A percentile compares a stretch with the other conserved stretches of the same genome.
phyloP scores from a whole-genome alignment of 2,797 vertebrate genomes.

The Chloroceryle amazona region DNA sequence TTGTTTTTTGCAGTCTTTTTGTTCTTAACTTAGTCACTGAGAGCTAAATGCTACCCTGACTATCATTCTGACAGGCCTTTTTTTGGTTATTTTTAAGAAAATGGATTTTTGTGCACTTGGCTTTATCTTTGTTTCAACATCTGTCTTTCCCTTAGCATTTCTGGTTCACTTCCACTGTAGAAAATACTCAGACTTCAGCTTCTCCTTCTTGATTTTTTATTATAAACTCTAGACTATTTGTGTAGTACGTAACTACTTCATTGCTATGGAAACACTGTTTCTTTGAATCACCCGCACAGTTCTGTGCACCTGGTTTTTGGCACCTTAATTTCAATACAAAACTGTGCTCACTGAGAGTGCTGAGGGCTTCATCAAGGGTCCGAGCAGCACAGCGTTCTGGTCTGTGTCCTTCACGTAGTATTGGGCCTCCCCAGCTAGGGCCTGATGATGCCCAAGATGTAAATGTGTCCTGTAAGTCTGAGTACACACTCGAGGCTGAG shows the following conservation, averaged over 20 bases:
- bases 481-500: neutral
- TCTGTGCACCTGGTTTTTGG: neutral
- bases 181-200: slow-evolving; percentile 7
- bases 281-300: neutral
- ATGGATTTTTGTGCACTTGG: neutral
- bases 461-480: neutral
- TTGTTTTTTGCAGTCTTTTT: neutral
- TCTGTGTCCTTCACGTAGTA: neutral
- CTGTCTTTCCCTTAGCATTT: neutral
- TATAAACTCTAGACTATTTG: neutral
- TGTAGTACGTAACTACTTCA: neutral
- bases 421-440: neutral
- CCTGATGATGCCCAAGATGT: neutral
- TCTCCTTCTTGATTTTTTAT: neutral
- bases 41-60: slow-evolving; percentile 52
- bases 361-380: neutral
- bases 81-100: slow-evolving; percentile 10
- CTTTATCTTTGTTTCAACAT: slow-evolving; percentile 33
- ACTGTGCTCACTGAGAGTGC: neutral
- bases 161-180: neutral
- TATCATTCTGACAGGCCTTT: slow-evolving; percentile 54
- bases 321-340: neutral
- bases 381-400: accelerated
- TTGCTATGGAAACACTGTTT: slow-evolving; percentile 2
- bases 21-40: slow-evolving; percentile 27